Evolutionary conservation across 1,140 invertebrate species (phyloP).

Genomic region (Lepidurus apus): DNA sequence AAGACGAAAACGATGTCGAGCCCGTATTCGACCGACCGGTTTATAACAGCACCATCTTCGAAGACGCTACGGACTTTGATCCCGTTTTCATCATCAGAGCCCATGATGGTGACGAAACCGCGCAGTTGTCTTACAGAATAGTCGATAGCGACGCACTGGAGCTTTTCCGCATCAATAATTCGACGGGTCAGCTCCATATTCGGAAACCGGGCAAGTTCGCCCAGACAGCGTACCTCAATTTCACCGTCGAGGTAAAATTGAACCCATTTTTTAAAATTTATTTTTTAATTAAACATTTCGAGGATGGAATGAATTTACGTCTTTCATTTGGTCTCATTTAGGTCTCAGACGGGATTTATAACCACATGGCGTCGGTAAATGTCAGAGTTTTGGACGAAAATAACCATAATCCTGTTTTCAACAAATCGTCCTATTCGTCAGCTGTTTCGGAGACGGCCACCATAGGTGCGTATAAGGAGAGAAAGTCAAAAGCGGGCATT

Average conservation of each 20-base stretch:
- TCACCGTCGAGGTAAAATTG: neutral
- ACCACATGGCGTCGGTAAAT: slow-evolving; percentile 62
- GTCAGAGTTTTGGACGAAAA: slow-evolving; percentile 78
- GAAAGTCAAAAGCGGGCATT: neutral
- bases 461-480: slow-evolving; percentile 51
- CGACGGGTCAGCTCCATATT: slow-evolving; percentile 63
- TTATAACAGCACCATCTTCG: slow-evolving; percentile 74
- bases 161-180: slow-evolving; percentile 62
- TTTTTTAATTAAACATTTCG: slow-evolving; percentile 2
- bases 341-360: slow-evolving; percentile 69
- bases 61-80: slow-evolving; percentile 74
- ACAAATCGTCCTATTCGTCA: slow-evolving; percentile 63
- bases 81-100: slow-evolving; percentile 64
- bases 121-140: slow-evolving; percentile 69
- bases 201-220: slow-evolving; percentile 54
- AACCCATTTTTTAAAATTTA: neutral
- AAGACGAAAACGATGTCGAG: slow-evolving; percentile 80
- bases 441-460: slow-evolving; percentile 67
- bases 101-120: slow-evolving; percentile 70
- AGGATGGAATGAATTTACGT: slow-evolving; percentile 24
- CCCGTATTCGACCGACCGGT: slow-evolving; percentile 65
- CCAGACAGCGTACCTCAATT: slow-evolving; percentile 52
- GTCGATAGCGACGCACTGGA: slow-evolving; percentile 57
- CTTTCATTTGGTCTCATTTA: slow-evolving; percentile 43
- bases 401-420: slow-evolving; percentile 74